Conservation (phyloP, 2,797 vertebrate genomes). For the Centroberyx gerrardi region DNA sequence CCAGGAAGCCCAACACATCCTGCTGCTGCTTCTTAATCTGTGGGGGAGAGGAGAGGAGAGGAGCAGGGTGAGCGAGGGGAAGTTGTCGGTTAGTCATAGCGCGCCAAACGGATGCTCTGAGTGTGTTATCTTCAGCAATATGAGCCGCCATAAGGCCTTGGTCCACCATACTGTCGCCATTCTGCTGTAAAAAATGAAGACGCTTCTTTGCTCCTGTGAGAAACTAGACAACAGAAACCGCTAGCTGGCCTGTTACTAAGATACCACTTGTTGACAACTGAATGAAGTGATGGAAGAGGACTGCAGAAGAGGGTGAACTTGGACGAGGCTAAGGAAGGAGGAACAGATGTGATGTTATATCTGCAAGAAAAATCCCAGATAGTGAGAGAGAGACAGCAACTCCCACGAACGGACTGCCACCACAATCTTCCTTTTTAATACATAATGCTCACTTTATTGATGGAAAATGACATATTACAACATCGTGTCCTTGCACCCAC, state of each 20-base stretch:
- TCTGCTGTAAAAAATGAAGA: constrained; percentile 35
- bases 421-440: no score
- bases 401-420: no score
- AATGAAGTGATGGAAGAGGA: constrained; percentile 17
- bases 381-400: neutral
- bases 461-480: no score
- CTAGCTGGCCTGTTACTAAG: constrained; percentile 51
- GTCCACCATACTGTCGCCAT: constrained; percentile 25
- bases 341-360: constrained; percentile 12
- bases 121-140: constrained; percentile 17
- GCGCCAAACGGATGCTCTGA: no score
- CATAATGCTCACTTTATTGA: no score
- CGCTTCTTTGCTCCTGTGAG: constrained; percentile 26
- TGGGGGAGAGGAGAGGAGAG: constrained; percentile 1
- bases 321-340: constrained; percentile 6
- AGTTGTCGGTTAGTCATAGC: constrained; percentile 55
- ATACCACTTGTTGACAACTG: constrained; percentile 42
- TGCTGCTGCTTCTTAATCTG: constrained; percentile 99
- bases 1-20: constrained; percentile 93
- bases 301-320: constrained; percentile 8
- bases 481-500: no score
- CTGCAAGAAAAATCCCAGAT: constrained; percentile 4
- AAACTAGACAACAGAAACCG: constrained; percentile 9
- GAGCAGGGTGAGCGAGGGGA: constrained; percentile 33
- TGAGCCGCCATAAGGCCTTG: constrained; percentile 45